Evolutionary conservation across 1,140 invertebrate species (phyloP), one percentile per base, ranked within the genome.

Genomic region (Asobara japonica): DNA sequence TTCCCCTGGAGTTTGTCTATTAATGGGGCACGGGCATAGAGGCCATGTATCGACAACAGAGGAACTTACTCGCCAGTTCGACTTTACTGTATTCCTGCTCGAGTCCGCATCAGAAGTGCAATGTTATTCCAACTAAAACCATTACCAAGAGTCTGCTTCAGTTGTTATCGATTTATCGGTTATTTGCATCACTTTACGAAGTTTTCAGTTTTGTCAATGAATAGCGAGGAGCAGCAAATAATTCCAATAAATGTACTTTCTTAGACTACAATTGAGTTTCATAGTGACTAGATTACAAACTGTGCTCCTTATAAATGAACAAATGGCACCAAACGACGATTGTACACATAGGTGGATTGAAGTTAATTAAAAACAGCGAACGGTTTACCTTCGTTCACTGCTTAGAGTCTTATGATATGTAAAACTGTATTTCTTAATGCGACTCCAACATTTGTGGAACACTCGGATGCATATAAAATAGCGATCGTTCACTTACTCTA

Each of bases 271-370:
- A 85, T 86, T 86, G 83, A 79, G 82, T 87, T 85, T 87, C 86
- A 87, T 87, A 86, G 84, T 86, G 85, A 86, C 85, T 87, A 87
- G 85, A 87, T 86, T 87, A 87, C 84, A 87, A 87, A 86, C 83
- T 81, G 83, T 84, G 80, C 81, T 81, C 81, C 75, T 71, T 27
- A 25, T 30, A n/a, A 29, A 65, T 38, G n/a, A 33, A 51, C 30
- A 45, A 77, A 80, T 81, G 78, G 77, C 81, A 81, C 77, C 83
- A 83, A 83, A 79, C 82, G 31, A 87, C 82, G 82, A 87, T 86
- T 84, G 82, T 81, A 85, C 80, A 84, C 79, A 77, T 82, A 73
- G 77, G 76, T 75, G 80, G 80, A 76, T 56, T 78, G 74, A 78
- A 74, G 74, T 66, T 73, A 66, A 68, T 51, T 66, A 64, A 48